These are phyloP conservation scores for Montipora capricornis DNA, from an alignment of 64 coral and sea anemone species.

Conservation along the genomic window DNA sequence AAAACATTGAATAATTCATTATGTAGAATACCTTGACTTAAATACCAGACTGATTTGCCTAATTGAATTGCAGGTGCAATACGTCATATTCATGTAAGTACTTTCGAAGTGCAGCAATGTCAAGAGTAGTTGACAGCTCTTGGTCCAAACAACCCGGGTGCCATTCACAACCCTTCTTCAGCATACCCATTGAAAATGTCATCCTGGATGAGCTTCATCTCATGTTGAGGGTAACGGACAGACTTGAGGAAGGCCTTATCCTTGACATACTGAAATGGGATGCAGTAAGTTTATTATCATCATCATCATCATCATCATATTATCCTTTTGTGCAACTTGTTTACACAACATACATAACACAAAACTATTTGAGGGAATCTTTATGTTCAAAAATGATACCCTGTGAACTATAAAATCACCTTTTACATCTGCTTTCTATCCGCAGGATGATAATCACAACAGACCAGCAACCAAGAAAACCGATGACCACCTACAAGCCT, in stretches of 20 bases:
- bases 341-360: too few species aligned
- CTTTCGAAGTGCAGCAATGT: not conserved
- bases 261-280: slow-evolving; percentile 63
- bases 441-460: slow-evolving; percentile 2
- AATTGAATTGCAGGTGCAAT: slow-evolving; percentile 31
- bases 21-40: too few species aligned
- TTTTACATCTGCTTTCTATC: not conserved
- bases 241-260: slow-evolving; percentile 48
- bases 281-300: not conserved
- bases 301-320: too few species aligned
- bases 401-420: not conserved
- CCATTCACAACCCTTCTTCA: slow-evolving; percentile 36
- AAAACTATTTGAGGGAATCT: not conserved
- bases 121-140: not conserved
- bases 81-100: slow-evolving; percentile 18
- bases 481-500: slow-evolving; percentile 11
- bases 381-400: not conserved
- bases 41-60: not conserved
- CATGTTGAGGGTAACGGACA: slow-evolving; percentile 52
- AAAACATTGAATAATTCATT: too few species aligned
- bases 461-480: slow-evolving; percentile 2
- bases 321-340: too few species aligned
- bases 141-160: slow-evolving; percentile 62
- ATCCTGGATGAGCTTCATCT: slow-evolving; percentile 62
- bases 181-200: slow-evolving; percentile 34